These are phyloP conservation scores for Alosa alosa DNA, from an alignment of 2,113 vertebrate species.

Conservation along the genomic window DNA sequence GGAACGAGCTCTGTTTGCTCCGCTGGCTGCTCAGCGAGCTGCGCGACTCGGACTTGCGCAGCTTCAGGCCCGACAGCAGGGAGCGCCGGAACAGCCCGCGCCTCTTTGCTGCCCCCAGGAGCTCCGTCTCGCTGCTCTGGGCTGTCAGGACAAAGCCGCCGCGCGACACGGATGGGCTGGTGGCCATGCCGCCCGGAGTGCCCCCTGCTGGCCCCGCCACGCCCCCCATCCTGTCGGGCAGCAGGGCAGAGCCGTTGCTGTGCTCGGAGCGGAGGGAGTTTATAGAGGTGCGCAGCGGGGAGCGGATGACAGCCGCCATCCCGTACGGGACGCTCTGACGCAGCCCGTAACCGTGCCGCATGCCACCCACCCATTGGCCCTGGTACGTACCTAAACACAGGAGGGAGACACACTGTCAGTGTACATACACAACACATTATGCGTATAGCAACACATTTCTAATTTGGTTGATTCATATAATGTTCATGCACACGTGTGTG, in stretches of 20 bases:
- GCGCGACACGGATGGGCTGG: constrained; percentile 86
- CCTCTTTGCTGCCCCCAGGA: constrained; percentile 88
- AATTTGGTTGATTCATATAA: not conserved
- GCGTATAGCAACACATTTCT: not conserved
- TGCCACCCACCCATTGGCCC: constrained; percentile 96
- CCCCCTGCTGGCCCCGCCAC: constrained; percentile 60
- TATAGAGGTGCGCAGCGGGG: constrained; percentile 96
- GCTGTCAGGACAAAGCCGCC: constrained; percentile 95
- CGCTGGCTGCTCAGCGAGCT: constrained; percentile 95
- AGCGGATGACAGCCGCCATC: constrained; percentile 97
- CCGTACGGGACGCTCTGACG: constrained; percentile 97
- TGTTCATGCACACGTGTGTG: not conserved
- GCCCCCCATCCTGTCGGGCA: constrained; percentile 51
- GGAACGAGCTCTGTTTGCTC: constrained; percentile 98
- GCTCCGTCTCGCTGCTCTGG: constrained; percentile 85
- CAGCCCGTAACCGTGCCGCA: constrained; percentile 95
- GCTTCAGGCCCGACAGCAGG: constrained; percentile 90
- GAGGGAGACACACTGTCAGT: not conserved
- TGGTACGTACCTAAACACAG: constrained; percentile 87
- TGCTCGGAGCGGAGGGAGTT: constrained; percentile 98
- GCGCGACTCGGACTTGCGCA: constrained; percentile 95
- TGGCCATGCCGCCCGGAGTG: constrained; percentile 62
- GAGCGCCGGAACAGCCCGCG: constrained; percentile 89
- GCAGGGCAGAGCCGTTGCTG: constrained; percentile 88
- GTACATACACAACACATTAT: not conserved